Percentiles rank a stretch among this genome's conserved stretches.
phyloP scores from a whole-genome alignment of 2,888 invertebrate species.

The Galeruca laticollis region DNA sequence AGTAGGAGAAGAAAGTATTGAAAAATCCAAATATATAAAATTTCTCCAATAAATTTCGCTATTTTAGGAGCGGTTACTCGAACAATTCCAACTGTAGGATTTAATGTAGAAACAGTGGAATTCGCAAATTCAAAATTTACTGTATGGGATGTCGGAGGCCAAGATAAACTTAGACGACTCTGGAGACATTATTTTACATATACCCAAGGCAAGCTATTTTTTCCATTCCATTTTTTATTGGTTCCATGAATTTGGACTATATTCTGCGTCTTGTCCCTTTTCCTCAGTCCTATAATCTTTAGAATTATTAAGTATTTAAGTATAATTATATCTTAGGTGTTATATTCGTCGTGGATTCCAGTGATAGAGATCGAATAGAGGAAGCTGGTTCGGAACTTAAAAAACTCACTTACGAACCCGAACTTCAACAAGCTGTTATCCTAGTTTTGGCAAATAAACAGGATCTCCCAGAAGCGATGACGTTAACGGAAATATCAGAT shows the following conservation, averaged over 20 bases:
- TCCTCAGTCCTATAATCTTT: no score
- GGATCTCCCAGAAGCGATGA: constrained; percentile 93
- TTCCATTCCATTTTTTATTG: no score
- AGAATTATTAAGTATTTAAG: no score
- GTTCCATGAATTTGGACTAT: no score
- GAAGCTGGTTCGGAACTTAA: constrained; percentile 91
- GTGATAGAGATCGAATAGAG: constrained; percentile 90
- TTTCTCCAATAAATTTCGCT: no score
- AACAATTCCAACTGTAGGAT: constrained; percentile 97
- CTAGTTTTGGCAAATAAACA: constrained; percentile 97
- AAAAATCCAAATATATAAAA: no score
- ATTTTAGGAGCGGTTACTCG: constrained; percentile 90
- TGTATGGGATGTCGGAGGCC: constrained; percentile 98
- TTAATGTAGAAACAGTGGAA: constrained; percentile 97
- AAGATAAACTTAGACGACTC: constrained; percentile 94
- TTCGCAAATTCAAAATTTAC: constrained; percentile 98
- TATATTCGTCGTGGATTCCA: constrained; percentile 96
- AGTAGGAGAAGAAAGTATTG: no score
- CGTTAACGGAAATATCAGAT: constrained; percentile 90
- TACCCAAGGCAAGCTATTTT: constrained; percentile 73
- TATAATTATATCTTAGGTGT: constrained; percentile 74
- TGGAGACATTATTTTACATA: constrained; percentile 99
- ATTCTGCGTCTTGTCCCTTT: no score
- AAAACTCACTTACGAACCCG: constrained; percentile 84
- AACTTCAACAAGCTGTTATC: constrained; percentile 89